These are phyloP conservation scores for Lepas anatifera DNA, from an alignment of 2,888 invertebrate genomes.

Conservation along the genomic window DNA sequence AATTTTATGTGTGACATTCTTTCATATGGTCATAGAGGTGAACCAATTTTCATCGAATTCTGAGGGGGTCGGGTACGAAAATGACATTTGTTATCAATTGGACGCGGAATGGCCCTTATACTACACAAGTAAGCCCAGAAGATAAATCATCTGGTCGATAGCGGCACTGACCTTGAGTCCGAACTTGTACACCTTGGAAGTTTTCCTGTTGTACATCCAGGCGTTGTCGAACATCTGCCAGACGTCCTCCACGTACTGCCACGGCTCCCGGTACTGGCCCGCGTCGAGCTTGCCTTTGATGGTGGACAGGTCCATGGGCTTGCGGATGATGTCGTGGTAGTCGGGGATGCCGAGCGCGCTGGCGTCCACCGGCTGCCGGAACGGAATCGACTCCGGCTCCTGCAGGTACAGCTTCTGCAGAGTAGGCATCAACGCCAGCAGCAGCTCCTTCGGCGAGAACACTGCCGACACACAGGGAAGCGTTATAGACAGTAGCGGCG, in stretches of 20 bases:
- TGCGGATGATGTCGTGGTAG: conserved; percentile 91
- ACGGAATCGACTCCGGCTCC: conserved; percentile 93
- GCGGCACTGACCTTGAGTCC: conserved; percentile 75
- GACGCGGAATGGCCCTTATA: too few species aligned
- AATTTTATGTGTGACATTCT: too few species aligned
- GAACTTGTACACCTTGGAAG: conserved; percentile 92
- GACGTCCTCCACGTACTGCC: conserved; percentile 98
- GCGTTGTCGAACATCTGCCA: conserved; percentile 99
- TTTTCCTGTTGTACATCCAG: conserved; percentile 98
- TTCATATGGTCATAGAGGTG: too few species aligned
- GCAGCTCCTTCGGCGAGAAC: conserved; percentile 84
- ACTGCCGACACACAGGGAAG: neutral
- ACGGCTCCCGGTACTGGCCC: conserved; percentile 90
- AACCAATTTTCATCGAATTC: too few species aligned
- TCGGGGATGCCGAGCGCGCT: conserved; percentile 77
- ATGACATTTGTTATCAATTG: too few species aligned
- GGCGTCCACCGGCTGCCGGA: conserved; percentile 94
- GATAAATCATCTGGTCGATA: too few species aligned
- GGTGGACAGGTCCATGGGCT: conserved; percentile 93
- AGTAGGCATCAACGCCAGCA: conserved; percentile 84
- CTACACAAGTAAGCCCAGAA: too few species aligned
- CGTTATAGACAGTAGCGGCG: too few species aligned
- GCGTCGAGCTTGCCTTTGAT: conserved; percentile 85
- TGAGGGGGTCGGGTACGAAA: too few species aligned
- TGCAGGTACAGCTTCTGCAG: conserved; percentile 82